phyloP scores from a whole-genome alignment of 2,888 invertebrate species.

The Yponomeuta malinellus region DNA sequence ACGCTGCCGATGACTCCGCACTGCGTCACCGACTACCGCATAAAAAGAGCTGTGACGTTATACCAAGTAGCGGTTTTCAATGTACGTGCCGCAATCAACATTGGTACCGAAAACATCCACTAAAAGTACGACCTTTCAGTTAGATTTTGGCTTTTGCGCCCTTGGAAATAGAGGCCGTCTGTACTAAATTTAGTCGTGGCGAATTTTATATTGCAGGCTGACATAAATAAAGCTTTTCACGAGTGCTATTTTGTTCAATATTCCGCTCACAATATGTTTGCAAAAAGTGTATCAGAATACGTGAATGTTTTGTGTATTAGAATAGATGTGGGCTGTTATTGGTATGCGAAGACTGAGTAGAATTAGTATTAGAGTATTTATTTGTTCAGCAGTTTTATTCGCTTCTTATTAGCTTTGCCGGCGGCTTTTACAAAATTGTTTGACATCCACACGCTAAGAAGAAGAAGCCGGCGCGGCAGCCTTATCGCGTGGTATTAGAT shows the following conservation, averaged over 20 bases:
- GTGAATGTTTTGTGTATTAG: background rate
- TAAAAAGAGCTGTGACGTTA: background rate
- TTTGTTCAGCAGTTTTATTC: too few relatives aligned
- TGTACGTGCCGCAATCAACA: conserved; percentile 1
- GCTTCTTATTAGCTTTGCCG: too few relatives aligned
- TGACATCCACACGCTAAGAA: too few relatives aligned
- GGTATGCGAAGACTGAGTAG: background rate
- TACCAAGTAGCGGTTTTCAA: background rate
- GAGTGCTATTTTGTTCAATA: background rate
- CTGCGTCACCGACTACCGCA: background rate
- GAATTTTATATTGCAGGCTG: background rate
- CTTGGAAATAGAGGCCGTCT: background rate
- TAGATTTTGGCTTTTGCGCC: background rate
- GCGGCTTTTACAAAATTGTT: too few relatives aligned
- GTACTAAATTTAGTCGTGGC: background rate
- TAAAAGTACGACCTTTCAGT: background rate
- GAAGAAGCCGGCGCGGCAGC: too few relatives aligned
- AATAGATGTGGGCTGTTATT: background rate
- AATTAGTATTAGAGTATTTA: background rate
- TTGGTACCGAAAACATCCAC: background rate
- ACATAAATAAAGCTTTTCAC: background rate
- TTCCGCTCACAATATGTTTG: background rate
- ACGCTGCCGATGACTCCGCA: background rate
- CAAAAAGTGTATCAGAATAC: background rate
- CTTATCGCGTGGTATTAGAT: too few relatives aligned